Evolutionary conservation across 92 coral and sea anemone genomes (phyloP).

Genomic region (Epizoanthus fatuus): DNA sequence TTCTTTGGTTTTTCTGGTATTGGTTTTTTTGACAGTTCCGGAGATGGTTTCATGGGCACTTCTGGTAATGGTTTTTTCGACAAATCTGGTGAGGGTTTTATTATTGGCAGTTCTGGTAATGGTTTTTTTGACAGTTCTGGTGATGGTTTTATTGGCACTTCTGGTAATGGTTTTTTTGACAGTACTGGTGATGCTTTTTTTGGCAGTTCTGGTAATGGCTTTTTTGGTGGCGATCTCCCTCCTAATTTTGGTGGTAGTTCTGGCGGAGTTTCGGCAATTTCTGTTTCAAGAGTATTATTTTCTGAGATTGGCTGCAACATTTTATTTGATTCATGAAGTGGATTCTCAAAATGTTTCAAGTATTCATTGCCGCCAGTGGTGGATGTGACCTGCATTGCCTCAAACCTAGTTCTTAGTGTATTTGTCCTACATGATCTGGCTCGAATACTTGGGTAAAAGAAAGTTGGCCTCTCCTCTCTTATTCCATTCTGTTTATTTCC

Average conservation of each 20-base stretch:
- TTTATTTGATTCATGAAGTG: constrained; percentile 74
- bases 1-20: no score
- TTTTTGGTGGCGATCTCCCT: constrained; percentile 1
- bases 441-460: constrained; percentile 55
- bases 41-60: no score
- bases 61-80: no score
- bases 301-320: neutral
- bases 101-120: no score
- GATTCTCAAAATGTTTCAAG: constrained; percentile 59
- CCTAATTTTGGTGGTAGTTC: constrained; percentile 5
- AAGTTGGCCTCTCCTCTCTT: constrained; percentile 54
- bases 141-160: no score
- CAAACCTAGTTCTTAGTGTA: constrained; percentile 67
- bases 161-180: constrained; percentile 2
- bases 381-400: constrained; percentile 18
- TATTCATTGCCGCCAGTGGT: constrained; percentile 52
- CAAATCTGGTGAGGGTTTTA: no score
- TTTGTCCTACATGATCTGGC: constrained; percentile 37
- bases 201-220: neutral
- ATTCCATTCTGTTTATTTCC: constrained; percentile 1
- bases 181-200: neutral
- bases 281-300: neutral
- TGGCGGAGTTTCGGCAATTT: neutral
- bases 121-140: no score
- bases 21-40: no score